phyloP scores from a whole-genome alignment of 2,113 vertebrate species.

The Gobius niger region DNA sequence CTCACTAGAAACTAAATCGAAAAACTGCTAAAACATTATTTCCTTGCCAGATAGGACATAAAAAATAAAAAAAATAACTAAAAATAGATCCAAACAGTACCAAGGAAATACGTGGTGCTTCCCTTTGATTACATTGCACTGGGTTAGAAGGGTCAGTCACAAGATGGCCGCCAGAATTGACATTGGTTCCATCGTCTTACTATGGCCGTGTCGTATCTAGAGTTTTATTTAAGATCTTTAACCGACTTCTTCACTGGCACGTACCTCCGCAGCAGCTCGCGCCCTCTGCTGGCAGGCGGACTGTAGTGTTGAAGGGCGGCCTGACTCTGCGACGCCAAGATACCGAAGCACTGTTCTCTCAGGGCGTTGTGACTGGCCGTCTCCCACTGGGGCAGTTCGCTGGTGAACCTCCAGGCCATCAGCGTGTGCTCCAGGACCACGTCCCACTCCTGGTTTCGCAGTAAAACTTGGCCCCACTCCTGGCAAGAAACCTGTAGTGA shows the following conservation, averaged over 20 bases:
- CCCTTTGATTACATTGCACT: too few species aligned
- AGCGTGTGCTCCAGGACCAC: slow-evolving; percentile 65
- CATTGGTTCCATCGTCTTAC: too few species aligned
- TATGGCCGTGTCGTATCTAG: too few species aligned
- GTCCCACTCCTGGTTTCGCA: slow-evolving; percentile 67
- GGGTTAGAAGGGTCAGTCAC: too few species aligned
- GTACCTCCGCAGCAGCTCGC: slow-evolving; percentile 71
- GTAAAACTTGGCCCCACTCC: slow-evolving; percentile 69
- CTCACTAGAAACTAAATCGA: too few species aligned
- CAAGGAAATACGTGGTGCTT: too few species aligned
- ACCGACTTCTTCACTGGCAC: neutral
- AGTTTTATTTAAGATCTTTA: too few species aligned
- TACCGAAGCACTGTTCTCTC: slow-evolving; percentile 66
- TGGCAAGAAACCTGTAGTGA: slow-evolving; percentile 67
- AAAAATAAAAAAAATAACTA: too few species aligned
- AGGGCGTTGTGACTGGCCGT: slow-evolving; percentile 63
- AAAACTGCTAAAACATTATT: too few species aligned
- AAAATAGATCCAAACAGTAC: too few species aligned
- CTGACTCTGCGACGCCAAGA: slow-evolving; percentile 59
- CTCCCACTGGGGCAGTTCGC: slow-evolving; percentile 75
- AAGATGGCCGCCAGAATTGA: too few species aligned
- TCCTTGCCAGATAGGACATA: too few species aligned
- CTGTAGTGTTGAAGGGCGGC: slow-evolving; percentile 59
- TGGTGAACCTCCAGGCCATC: slow-evolving; percentile 68
- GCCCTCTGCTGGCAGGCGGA: slow-evolving; percentile 40